Evolutionary conservation across 2,888 invertebrate genomes (phyloP).

Genomic region (Perithous albicinctus): DNA sequence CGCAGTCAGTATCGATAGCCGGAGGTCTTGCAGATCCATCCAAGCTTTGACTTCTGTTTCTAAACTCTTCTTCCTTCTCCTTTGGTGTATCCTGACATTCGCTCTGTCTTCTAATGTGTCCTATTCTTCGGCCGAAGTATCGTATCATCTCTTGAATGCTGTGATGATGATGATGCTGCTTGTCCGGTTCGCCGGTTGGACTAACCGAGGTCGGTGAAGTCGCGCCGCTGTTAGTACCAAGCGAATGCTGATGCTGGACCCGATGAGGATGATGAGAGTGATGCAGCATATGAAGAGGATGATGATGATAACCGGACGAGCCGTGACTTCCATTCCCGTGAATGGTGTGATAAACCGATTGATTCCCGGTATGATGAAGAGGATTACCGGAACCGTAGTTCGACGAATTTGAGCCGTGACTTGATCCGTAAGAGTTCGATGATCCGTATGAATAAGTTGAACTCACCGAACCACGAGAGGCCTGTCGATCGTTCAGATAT

Average conservation of each 20-base stretch:
- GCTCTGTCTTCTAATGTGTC: conserved; percentile 89
- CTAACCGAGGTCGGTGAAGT: conserved; percentile 78
- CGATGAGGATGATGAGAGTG: conserved; percentile 82
- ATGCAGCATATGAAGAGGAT: conserved; percentile 21
- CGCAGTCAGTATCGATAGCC: conserved; percentile 90
- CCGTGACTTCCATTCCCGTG: conserved; percentile 77
- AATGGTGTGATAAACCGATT: conserved; percentile 83
- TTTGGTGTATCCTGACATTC: conserved; percentile 87
- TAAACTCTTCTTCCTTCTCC: conserved; percentile 88
- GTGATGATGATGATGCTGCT: conserved; percentile 87
- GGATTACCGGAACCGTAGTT: conserved; percentile 85
- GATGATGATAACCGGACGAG: conserved; percentile 70
- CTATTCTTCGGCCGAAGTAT: conserved; percentile 91
- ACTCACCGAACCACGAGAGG: conserved; percentile 80
- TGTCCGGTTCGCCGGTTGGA: conserved; percentile 78
- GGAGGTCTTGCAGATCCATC: conserved; percentile 86
- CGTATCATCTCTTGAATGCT: conserved; percentile 92
- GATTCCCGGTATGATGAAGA: conserved; percentile 75
- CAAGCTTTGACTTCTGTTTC: conserved; percentile 92
- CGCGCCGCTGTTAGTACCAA: conserved; percentile 67
- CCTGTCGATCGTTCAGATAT: conserved; percentile 72
- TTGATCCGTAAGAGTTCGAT: conserved; percentile 73
- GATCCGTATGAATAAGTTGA: conserved; percentile 81
- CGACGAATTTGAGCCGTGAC: conserved; percentile 83
- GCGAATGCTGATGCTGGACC: conserved; percentile 74